Evolutionary conservation across 2,113 vertebrate genomes (phyloP).

Genomic region (Rafetus swinhoei): DNA sequence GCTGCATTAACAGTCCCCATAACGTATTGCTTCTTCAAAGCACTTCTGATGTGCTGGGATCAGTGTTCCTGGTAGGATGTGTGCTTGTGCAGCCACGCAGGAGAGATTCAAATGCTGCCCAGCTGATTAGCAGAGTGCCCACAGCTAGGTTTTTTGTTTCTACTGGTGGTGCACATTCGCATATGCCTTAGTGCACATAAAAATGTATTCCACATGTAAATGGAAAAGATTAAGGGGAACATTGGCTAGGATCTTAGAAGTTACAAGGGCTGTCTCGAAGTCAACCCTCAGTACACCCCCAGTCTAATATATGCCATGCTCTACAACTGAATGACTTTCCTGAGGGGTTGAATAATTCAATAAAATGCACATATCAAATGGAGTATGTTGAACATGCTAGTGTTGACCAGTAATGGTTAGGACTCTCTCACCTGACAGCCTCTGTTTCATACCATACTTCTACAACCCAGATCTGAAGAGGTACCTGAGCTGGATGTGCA

Average conservation of each 20-base stretch:
- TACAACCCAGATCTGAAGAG: not conserved
- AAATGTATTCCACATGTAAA: too few relatives aligned
- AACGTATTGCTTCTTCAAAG: not conserved
- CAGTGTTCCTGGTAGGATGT: too few relatives aligned
- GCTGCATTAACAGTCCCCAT: not conserved
- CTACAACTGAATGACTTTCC: not conserved
- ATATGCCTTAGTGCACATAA: too few relatives aligned
- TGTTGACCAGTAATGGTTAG: not conserved
- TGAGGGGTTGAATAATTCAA: not conserved
- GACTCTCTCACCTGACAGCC: not conserved
- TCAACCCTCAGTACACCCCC: not conserved
- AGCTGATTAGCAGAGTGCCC: too few relatives aligned
- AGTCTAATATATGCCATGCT: not conserved
- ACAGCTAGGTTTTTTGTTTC: too few relatives aligned
- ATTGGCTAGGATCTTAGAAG: not conserved
- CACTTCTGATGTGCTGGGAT: not conserved
- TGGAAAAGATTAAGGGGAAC: too few relatives aligned
- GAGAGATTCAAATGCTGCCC: too few relatives aligned
- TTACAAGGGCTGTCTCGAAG: not conserved
- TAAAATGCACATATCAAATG: rapidly evolving
- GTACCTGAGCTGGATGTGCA: rapidly evolving
- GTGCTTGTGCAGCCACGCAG: too few relatives aligned
- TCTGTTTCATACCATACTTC: not conserved
- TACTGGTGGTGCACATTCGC: too few relatives aligned
- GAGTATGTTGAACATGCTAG: not conserved